Evolutionary conservation across 2,113 vertebrate species (phyloP), one percentile per base, ranked within the genome.

Genomic region (Puffinus mauretanicus): DNA sequence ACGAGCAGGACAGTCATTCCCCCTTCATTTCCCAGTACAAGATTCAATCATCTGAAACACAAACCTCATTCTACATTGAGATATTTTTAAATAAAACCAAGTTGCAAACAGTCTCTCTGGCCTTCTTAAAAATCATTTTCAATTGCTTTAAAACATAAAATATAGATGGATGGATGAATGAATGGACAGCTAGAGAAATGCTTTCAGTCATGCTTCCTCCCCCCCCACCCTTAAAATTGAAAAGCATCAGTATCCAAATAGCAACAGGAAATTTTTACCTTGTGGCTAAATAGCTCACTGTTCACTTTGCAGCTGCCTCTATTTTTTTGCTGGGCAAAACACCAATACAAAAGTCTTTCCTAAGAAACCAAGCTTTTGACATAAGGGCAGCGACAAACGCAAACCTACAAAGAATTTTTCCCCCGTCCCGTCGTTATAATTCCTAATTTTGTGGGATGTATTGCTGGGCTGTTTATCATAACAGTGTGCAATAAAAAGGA

Each of bases 391-490:
- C 72, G 82, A 88, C 91, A 93, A 97, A 92, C 61, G 44, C 88
- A 62, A 94, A 94, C 73, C 86, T 87, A 94, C 72, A 84, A 95
- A 95, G 93, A 94, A 93, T 82, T 91, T 70, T 46, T 13, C 32
- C 40, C 72, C 95, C 91, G 52, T 75, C 85, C 94, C 88, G 64
- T 47, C 69, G 83, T 93, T 95, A 72, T 82, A 91, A 97, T 96
- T 97, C 93, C 96, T 97, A 96, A 97, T 98, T 97, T 95, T 92
- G 91, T 94, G 95, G 93, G 95, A 96, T 93, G 85, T 90, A 93
- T 86, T 94, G 90, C 97, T 95, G 94, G 97, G 96, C 98, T 98
- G 97, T 97, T 98, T 98, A 98, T 98, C 96, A 97, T 97, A 98
- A 97, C 88, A 96, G 94, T 91, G 93, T 90, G 83, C 94, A 96